These are phyloP conservation scores for Hippocampus zosterae DNA, from an alignment of 2,113 vertebrate genomes.

Conservation along the genomic window DNA sequence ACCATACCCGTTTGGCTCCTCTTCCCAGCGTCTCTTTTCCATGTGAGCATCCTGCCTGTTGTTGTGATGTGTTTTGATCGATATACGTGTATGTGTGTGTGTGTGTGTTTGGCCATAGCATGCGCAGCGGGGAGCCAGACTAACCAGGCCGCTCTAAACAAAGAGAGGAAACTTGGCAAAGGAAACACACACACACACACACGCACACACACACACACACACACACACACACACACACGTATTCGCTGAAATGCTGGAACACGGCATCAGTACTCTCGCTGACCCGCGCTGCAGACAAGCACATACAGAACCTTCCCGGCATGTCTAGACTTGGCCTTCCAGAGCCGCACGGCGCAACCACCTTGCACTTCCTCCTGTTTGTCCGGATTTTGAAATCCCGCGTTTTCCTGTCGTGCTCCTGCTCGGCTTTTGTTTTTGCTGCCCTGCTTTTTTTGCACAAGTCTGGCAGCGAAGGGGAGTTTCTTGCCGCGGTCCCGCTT, in stretches of 20 bases:
- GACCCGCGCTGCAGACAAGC: constrained; percentile 23
- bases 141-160: constrained; percentile 69
- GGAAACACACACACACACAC: constrained; percentile 38
- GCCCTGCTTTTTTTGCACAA: background rate
- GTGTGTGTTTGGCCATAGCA: constrained; percentile 59
- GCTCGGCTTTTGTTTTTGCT: background rate
- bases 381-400: constrained; percentile 25
- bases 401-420: constrained; percentile 2
- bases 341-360: constrained; percentile 22
- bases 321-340: constrained; percentile 44
- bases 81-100: constrained; percentile 47
- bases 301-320: constrained; percentile 34
- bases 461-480: background rate
- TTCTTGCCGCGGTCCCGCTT: background rate
- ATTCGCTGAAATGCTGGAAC: constrained; percentile 16
- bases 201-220: constrained; percentile 8
- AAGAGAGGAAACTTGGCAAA: constrained; percentile 74
- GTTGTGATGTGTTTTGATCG: constrained; percentile 59
- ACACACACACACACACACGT: constrained; percentile 10
- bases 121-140: constrained; percentile 58
- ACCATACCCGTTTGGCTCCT: constrained; percentile 9
- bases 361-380: constrained; percentile 20
- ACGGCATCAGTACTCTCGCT: constrained; percentile 19
- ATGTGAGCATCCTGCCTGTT: constrained; percentile 44
- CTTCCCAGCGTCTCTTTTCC: constrained; percentile 51